Base-by-base conservation (phyloP, 2,888 invertebrate genomes). In the Cephus sareptanus region DNA sequence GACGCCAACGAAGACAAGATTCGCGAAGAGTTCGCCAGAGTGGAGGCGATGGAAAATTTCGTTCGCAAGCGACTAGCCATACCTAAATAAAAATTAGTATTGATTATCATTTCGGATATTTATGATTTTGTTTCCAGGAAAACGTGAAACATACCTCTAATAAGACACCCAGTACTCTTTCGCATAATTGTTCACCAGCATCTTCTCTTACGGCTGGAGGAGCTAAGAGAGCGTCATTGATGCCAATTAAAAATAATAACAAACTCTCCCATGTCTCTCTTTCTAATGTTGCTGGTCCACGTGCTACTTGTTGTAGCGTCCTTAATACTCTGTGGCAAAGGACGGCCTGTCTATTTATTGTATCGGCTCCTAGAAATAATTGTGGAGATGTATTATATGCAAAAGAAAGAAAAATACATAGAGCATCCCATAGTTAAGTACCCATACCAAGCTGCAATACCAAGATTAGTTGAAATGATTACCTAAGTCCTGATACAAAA, bases 21-120 rank as follows among this genome's bases (percentile, higher is more conserved):
- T 98, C 98, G 86, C 97, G 94, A 81, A 99, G 93, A 0, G 98
- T 98, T 91, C 98, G 97, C 98, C 98, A 99, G 83, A 98, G 93
- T 1, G 98, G 97, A 11, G 99, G 99, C 4, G 98, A 96, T 1
- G 99, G 99, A 92, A 99, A 99, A 89, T 97, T 98, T 82, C 94
- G 93, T 76, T 94, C 93, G 88, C 96, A 96, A 4, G 96, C 95
- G 75, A 95, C 92, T 76, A 96, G 90, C 96, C 96, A 96, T 68
- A 94, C 92, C 92, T 93, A 78, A 68, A 79, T 80, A 75, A 81
- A 71, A 79, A 77, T 75, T 76, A 75, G 35, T 68, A 68, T 6
- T 34, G n/a, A 4, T 11, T 37, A 33, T 73, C 15, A n/a, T n/a
- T 76, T 11, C 6, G 12, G 23, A n/a, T 73, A 33, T 40, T 34